Evolutionary conservation across 2,797 vertebrate genomes (phyloP).

Genomic region (Heteromormyrus szaboi): DNA sequence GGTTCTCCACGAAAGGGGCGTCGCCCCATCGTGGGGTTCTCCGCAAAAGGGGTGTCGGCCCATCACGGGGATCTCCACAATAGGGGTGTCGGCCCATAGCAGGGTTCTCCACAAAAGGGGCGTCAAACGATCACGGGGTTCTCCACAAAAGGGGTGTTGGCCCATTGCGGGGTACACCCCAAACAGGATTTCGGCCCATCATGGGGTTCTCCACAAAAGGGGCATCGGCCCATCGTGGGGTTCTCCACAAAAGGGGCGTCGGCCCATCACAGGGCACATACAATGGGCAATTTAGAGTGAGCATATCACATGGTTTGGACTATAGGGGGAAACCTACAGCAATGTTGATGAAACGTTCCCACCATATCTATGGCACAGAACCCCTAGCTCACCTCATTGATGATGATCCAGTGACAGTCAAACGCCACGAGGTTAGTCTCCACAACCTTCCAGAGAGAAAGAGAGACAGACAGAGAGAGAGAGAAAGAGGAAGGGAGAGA

Average conservation of each 20-base stretch:
- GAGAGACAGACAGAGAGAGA: not conserved
- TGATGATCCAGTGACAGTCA: constrained; percentile 99
- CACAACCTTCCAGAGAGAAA: constrained; percentile 77
- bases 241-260: too few species aligned
- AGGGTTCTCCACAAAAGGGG: not conserved
- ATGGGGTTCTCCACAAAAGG: too few species aligned
- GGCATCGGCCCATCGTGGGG: too few species aligned
- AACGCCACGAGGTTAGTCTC: constrained; percentile 98
- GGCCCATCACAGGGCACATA: not conserved
- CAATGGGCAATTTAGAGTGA: not conserved
- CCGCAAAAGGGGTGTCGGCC: not conserved
- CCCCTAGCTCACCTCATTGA: constrained; percentile 86
- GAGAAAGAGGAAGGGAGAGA: constrained; percentile 39
- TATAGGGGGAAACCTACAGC: not conserved
- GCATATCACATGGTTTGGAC: not conserved
- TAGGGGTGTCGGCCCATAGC: rapidly evolving
- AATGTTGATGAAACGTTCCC: not conserved
- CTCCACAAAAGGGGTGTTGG: too few species aligned
- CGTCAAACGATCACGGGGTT: too few species aligned
- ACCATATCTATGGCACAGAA: not conserved
- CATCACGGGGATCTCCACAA: not conserved
- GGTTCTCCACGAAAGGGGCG: not conserved
- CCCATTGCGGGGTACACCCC: too few species aligned
- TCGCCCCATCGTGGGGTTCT: rapidly evolving
- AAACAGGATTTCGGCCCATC: too few species aligned